phyloP scores from a whole-genome alignment of 2,113 vertebrate genomes.

The Felis chaus region DNA sequence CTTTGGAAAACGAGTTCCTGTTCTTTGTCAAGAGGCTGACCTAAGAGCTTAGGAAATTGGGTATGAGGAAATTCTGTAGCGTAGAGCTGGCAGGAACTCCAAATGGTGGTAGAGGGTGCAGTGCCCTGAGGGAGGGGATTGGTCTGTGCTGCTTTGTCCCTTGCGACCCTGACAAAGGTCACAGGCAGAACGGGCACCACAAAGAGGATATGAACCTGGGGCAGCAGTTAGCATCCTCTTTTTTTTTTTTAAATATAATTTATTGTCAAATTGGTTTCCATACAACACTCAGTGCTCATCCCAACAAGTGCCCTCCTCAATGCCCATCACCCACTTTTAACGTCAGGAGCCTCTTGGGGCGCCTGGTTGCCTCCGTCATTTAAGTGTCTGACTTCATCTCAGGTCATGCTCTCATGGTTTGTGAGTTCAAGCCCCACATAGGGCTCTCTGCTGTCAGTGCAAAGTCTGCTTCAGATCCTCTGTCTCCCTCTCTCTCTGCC shows the following conservation, averaged over 20 bases:
- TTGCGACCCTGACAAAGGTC: not conserved
- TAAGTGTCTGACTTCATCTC: too few species aligned
- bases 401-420: too few species aligned
- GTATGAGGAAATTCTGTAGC: not conserved
- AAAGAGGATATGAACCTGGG: too few species aligned
- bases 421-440: too few species aligned
- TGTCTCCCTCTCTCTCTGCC: too few species aligned
- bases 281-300: too few species aligned
- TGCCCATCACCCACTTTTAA: not conserved
- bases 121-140: not conserved
- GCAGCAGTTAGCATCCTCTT: not conserved
- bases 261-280: too few species aligned
- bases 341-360: not conserved
- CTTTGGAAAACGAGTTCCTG: conserved; percentile 66
- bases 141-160: not conserved
- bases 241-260: too few species aligned
- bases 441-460: too few species aligned
- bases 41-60: conserved; percentile 50
- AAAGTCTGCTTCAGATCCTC: too few species aligned
- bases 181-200: not conserved
- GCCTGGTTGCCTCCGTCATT: too few species aligned
- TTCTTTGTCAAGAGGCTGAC: conserved; percentile 67
- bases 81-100: not conserved
- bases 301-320: too few species aligned
- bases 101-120: not conserved